phyloP scores from a whole-genome alignment of 2,888 invertebrate species.

The Cyrtodaria siliqua region DNA sequence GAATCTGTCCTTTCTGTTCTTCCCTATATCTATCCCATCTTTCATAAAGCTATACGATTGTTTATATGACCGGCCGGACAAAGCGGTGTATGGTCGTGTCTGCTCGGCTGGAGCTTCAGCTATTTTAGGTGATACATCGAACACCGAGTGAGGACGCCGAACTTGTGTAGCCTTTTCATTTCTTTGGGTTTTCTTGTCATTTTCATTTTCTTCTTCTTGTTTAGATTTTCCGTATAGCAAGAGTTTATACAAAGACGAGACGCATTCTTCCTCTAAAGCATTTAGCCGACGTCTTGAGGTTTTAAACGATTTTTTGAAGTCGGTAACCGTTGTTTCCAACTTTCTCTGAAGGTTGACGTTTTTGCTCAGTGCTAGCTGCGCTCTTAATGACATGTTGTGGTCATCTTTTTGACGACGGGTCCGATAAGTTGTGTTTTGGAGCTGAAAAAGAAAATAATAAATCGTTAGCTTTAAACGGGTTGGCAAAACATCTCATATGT shows the following conservation, averaged over 20 bases:
- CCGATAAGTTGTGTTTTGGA: too few species aligned
- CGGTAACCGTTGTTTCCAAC: conserved; percentile 36
- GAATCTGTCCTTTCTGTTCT: conserved; percentile 27
- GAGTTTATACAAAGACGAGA: conserved; percentile 48
- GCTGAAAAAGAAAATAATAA: too few species aligned
- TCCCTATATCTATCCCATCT: conserved; percentile 49
- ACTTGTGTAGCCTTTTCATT: conserved; percentile 4
- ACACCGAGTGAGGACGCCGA: conserved; percentile 21
- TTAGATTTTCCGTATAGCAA: conserved; percentile 44
- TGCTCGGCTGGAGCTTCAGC: background rate
- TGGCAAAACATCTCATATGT: too few species aligned
- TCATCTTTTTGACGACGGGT: too few species aligned
- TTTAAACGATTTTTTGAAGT: conserved; percentile 33
- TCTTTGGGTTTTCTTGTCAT: background rate
- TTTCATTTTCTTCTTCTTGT: conserved; percentile 9
- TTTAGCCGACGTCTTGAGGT: conserved; percentile 41
- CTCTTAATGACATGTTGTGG: conserved; percentile 36
- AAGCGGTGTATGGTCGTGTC: conserved; percentile 34
- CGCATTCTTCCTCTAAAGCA: conserved; percentile 54
- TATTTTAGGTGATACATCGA: background rate
- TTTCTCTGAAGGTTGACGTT: conserved; percentile 50
- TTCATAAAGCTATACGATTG: conserved; percentile 57
- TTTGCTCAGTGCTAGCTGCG: conserved; percentile 44
- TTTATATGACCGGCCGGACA: conserved; percentile 41
- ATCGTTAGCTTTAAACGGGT: too few species aligned